Base-by-base conservation (phyloP, 2,797 vertebrate genomes). In the Fringilla coelebs region DNA sequence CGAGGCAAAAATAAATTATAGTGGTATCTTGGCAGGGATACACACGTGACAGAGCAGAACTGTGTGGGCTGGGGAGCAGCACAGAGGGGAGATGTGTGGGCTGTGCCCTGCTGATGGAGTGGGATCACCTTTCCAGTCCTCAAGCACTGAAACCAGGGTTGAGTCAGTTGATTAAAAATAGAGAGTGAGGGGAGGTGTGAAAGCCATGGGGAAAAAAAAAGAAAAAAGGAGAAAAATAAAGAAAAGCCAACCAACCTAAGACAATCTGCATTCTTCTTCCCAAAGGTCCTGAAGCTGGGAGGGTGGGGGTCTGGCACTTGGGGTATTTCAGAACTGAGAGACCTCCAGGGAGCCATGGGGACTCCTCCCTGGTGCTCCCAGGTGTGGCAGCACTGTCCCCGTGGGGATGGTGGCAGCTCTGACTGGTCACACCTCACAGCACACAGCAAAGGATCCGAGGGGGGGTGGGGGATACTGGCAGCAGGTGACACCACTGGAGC, bases 161-260 rank as follows among this genome's bases (percentile, higher is more conserved):
- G 90, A 93, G 75, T 94, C 92, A 95, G 83, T 12, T 85, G 88
- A 93, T 92, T 93, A 90, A 95, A 97, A 96, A 96, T 93, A 93
- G 94, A 83, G 76, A 83, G 63, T 92, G 82, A 88, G 92, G 89
- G 94, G 89, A 94, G 90, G 95, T 93, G 95, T 93, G 95, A 94
- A 93, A 91, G 28, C 25, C 28, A 58, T 28, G 2, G 22, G 29
- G 10, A 61, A 67, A 32, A 54, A 71, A 48, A 65, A 36, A 4
- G 8, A 51, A 70, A 67, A 83, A 29, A 21, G 29, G 26, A 76
- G 76, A 83, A 85, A 89, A 92, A 92, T 31, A 70, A 92, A 94
- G 63, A 87, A 87, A 95, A 83, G 21, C 7, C 57, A 92, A 63
- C 9, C 36, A 93, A 86, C 49, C 62, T 85, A 72, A 94, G 79